phyloP scores from a whole-genome alignment of 1,140 invertebrate genomes.

The Ooceraea biroi region DNA sequence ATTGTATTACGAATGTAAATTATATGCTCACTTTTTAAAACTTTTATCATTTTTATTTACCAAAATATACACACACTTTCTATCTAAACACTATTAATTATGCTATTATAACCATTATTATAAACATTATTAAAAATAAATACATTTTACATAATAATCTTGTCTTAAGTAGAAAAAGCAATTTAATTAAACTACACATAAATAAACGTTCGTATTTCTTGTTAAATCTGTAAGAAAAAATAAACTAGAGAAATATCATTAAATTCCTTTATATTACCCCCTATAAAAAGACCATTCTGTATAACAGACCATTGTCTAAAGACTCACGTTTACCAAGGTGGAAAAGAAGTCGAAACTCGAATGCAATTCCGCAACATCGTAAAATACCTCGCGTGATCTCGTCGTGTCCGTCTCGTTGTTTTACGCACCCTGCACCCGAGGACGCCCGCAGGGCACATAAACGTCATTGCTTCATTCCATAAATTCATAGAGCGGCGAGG shows the following conservation, averaged over 20 bases:
- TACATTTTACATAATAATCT: too few species aligned
- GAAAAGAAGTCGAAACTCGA: neutral
- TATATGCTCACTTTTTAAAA: neutral
- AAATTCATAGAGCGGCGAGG: slow-evolving; percentile 30
- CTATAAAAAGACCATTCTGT: neutral
- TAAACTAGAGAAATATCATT: neutral
- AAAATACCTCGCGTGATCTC: slow-evolving; percentile 32
- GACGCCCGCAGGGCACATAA: slow-evolving; percentile 29
- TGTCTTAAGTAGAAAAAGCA: too few species aligned
- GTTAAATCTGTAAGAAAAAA: neutral
- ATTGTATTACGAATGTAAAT: neutral
- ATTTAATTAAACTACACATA: too few species aligned
- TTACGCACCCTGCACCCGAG: slow-evolving; percentile 36
- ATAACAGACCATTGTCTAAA: neutral
- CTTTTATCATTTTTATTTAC: too few species aligned
- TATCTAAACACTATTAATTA: too few species aligned
- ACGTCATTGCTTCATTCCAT: slow-evolving; percentile 38
- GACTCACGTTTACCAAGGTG: neutral
- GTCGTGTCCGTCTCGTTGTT: slow-evolving; percentile 34
- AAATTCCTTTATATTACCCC: neutral
- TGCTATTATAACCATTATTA: too few species aligned
- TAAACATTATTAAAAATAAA: too few species aligned
- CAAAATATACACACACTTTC: too few species aligned
- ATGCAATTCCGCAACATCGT: slow-evolving; percentile 1
- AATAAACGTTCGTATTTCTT: neutral